Conservation (phyloP, 2,113 vertebrate genomes). For the Haemorhous mexicanus region DNA sequence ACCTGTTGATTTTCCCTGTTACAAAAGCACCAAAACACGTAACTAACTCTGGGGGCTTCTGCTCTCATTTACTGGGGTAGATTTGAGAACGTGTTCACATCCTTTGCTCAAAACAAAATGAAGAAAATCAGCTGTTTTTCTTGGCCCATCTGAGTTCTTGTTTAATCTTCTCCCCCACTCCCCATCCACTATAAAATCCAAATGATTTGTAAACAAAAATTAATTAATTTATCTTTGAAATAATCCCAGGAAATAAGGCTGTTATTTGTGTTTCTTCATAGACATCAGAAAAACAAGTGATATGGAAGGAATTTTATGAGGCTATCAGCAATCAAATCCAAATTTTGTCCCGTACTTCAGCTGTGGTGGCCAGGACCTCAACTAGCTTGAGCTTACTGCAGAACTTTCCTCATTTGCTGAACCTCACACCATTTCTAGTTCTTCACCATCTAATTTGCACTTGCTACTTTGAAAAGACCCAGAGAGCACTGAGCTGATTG, state of each 20-base stretch:
- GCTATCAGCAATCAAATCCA: not conserved
- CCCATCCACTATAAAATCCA: not conserved
- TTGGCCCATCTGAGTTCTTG: not conserved
- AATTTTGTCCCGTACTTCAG: not conserved
- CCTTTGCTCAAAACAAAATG: not conserved
- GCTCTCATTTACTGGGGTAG: not conserved
- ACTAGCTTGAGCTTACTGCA: not conserved
- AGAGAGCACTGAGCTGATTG: not conserved
- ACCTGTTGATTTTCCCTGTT: not conserved
- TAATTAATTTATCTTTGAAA: not conserved
- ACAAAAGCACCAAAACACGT: not conserved
- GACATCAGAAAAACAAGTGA: not conserved
- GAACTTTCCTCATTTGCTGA: not conserved
- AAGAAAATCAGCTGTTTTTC: not conserved
- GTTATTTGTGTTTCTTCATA: not conserved
- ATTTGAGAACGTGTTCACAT: accelerated
- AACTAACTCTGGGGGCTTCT: not conserved
- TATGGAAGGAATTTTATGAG: not conserved
- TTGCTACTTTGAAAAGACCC: not conserved
- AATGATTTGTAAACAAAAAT: not conserved
- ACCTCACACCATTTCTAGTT: not conserved
- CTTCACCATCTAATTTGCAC: not conserved
- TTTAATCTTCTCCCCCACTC: not conserved
- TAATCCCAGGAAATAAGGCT: not conserved
- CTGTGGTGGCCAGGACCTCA: not conserved